Percentiles rank a stretch among this genome's conserved stretches.
These are phyloP conservation scores for Macroramphosus scolopax DNA, from an alignment of 2,797 vertebrate species.

Conservation along the genomic window DNA sequence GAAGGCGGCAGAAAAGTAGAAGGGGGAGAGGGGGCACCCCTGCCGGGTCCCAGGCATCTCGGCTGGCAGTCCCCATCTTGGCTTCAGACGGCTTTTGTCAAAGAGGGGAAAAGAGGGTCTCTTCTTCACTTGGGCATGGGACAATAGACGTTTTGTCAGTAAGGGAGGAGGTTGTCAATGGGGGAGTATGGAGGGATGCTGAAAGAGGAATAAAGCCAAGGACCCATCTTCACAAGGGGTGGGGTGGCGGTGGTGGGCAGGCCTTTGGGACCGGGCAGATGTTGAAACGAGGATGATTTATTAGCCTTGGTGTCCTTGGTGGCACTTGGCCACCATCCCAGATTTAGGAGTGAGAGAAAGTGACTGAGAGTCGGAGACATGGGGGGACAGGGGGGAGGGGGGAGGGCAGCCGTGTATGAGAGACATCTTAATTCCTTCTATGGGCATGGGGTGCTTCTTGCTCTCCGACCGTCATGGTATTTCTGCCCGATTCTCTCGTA, in stretches of 20 bases:
- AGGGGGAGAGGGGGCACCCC: conserved; percentile 81
- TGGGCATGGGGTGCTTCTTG: conserved; percentile 74
- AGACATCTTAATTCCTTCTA: conserved; percentile 81
- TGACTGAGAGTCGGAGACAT: conserved; percentile 65
- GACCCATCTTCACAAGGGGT: conserved; percentile 82
- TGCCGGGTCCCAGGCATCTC: conserved; percentile 85
- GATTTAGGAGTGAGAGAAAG: conserved; percentile 71
- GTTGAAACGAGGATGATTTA: conserved; percentile 94
- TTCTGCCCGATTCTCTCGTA: conserved; percentile 74
- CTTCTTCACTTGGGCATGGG: conserved; percentile 88
- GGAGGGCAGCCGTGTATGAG: conserved; percentile 63
- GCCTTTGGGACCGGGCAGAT: conserved; percentile 87
- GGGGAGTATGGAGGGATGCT: conserved; percentile 81
- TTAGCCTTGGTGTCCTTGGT: conserved; percentile 87
- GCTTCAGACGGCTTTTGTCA: conserved; percentile 93
- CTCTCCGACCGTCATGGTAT: conserved; percentile 79
- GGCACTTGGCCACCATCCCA: conserved; percentile 94
- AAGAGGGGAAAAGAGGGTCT: conserved; percentile 84
- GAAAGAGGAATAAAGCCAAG: conserved; percentile 86
- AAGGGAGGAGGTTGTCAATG: conserved; percentile 68
- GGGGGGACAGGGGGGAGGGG: conserved; percentile 56
- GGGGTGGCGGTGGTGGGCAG: conserved; percentile 71
- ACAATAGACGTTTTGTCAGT: conserved; percentile 95
- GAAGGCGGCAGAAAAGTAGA: conserved; percentile 76
- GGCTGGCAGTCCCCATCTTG: conserved; percentile 86